Evolutionary conservation across 2,113 vertebrate genomes (phyloP).

Genomic region (Platichthys flesus): DNA sequence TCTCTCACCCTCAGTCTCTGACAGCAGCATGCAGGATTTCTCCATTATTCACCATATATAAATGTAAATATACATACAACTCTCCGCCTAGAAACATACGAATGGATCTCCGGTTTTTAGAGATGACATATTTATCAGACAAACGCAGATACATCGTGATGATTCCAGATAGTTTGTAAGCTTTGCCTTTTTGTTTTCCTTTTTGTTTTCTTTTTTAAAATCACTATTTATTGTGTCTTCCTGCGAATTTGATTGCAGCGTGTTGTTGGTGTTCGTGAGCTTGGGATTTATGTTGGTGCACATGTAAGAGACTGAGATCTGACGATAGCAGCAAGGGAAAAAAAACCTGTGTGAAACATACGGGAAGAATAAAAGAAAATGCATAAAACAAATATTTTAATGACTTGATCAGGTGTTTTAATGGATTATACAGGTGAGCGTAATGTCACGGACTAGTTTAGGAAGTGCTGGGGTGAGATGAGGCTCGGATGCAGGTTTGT

Average conservation of each 20-base stretch:
- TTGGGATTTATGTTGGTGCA: conserved; percentile 2
- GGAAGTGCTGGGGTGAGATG: conserved; percentile 27
- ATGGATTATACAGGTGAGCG: background rate
- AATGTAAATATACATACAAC: background rate
- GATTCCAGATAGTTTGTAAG: background rate
- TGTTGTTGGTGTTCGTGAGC: conserved; percentile 1
- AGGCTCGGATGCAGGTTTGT: conserved; percentile 48
- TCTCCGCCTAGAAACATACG: conserved; percentile 41
- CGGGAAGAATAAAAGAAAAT: background rate
- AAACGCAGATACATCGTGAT: background rate
- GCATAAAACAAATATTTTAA: background rate
- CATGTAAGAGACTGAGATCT: conserved; percentile 23
- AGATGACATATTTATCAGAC: conserved; percentile 14
- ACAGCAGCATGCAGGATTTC: conserved; percentile 67
- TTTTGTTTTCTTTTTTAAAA: background rate
- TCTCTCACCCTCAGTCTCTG: conserved; percentile 59
- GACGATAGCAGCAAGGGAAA: background rate
- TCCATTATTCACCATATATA: conserved; percentile 54
- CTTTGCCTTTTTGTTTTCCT: background rate
- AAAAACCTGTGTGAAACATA: background rate
- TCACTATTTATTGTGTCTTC: conserved; percentile 19
- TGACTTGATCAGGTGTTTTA: background rate
- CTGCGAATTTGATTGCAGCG: conserved; percentile 7
- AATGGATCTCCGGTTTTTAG: background rate
- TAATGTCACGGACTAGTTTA: background rate